Evolutionary conservation across 2,113 vertebrate genomes (phyloP), one percentile per base, ranked within the genome.

Genomic region (Helogale parvula): DNA sequence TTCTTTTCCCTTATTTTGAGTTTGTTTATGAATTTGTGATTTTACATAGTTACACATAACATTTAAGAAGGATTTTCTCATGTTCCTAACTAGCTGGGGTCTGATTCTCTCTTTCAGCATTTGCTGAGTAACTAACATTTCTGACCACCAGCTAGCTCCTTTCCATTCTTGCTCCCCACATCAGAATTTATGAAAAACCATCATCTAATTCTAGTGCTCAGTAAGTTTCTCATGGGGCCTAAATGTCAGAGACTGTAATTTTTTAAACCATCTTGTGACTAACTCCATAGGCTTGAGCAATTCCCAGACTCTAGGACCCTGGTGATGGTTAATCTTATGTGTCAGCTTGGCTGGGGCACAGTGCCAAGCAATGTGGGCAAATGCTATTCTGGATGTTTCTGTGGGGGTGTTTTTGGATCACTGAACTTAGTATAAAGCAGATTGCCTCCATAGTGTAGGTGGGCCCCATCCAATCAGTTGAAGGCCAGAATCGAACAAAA

Each of bases 21-120:
- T 88, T 96, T 63, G 69, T 93, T 97, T 91, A 88, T 12, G 41
- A 88, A 65, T 92, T 95, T 86, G 47, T 80, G 87, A 88, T 77
- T 96, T 92, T 88, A 47, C 90, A 47, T 90, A 88, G 38, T 96
- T 96, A 87, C 29, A 66, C 15, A 38, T 86, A 97, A 86, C 17
- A 60, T 47, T 27, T 84, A 81, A 90, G 38, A 31, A 47, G n/a
- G 31, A 88, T 63, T 57, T 96, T 89, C 57, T 1, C 47, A 1
- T 77, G 88, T 52, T 71, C 16, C 23, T 92, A 57, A 77, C 21
- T 88, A 80, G 33, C 60, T 96, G 81, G 81, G 81, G 25, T 89
- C 27, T 79, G 86, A 85, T 81, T 91, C n/a, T 97, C 63, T 4
- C 16, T 89, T 97, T 97, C 77, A 38, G 45, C 76, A 25, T 74